Evolutionary conservation across 2,888 invertebrate genomes (phyloP).

Genomic region (Miltochrista miniata): DNA sequence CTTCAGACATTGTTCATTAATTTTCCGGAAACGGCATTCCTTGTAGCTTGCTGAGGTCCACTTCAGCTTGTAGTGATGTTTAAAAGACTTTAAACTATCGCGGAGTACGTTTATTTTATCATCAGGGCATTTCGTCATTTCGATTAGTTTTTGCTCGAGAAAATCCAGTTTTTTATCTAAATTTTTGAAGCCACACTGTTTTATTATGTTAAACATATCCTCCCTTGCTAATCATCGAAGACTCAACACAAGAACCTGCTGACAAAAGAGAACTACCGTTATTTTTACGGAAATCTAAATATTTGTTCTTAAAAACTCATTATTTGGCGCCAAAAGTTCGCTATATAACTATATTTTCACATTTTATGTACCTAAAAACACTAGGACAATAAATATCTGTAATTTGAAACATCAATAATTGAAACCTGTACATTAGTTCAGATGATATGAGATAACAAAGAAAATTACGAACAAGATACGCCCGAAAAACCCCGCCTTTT

Average conservation of each 20-base stretch:
- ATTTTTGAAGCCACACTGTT: slow-evolving; percentile 1
- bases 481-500: neutral
- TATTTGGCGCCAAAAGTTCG: neutral
- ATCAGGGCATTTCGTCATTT: slow-evolving; percentile 3
- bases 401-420: neutral
- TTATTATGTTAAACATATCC: slow-evolving; percentile 3
- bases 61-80: slow-evolving; percentile 2
- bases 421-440: neutral
- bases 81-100: slow-evolving; percentile 3
- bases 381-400: neutral
- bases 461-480: neutral
- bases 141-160: neutral
- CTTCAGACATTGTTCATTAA: slow-evolving; percentile 5
- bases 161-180: slow-evolving; percentile 3
- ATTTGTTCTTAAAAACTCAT: neutral
- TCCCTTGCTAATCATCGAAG: slow-evolving; percentile 4
- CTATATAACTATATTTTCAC: neutral
- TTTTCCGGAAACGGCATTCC: slow-evolving; percentile 1
- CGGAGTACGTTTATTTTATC: slow-evolving; percentile 1
- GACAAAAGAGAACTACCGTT: neutral
- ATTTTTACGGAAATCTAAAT: neutral
- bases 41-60: slow-evolving; percentile 3
- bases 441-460: neutral
- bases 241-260: slow-evolving; percentile 2
- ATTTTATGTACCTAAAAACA: neutral